phyloP scores from a whole-genome alignment of 2,797 vertebrate species.

The Linurgus olivaceus region DNA sequence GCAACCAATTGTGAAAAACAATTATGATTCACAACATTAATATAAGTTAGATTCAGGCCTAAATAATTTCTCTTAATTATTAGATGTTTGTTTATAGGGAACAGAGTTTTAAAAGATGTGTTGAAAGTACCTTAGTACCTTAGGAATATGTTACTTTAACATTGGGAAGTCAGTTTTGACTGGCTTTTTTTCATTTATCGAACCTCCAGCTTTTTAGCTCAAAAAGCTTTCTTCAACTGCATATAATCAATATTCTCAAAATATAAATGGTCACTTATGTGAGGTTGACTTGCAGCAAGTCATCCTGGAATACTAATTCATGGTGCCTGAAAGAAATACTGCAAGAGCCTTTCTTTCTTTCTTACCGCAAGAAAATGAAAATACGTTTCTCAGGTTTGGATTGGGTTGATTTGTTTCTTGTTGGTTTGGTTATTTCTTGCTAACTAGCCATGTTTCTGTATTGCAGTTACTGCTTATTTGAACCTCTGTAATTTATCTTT shows the following conservation, averaged over 20 bases:
- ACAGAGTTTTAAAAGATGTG: background rate
- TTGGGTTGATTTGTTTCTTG: background rate
- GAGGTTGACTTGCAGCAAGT: background rate
- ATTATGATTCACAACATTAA: background rate
- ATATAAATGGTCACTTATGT: background rate
- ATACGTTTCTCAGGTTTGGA: accelerated
- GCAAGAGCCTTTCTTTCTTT: background rate
- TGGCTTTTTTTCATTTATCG: background rate
- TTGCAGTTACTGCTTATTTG: background rate
- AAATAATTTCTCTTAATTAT: background rate
- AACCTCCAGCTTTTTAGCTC: background rate
- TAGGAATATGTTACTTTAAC: background rate
- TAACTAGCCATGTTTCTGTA: background rate
- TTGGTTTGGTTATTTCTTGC: background rate
- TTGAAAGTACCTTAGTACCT: background rate
- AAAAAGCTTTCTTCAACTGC: background rate
- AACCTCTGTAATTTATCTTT: background rate
- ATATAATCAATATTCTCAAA: background rate
- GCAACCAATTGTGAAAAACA: background rate
- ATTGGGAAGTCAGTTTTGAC: background rate
- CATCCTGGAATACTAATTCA: background rate
- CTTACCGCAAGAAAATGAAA: background rate
- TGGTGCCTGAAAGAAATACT: background rate
- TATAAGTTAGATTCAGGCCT: background rate
- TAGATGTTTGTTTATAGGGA: background rate